Conservation (phyloP, 2,113 vertebrate genomes). For the Pomatorhinus ruficollis region DNA sequence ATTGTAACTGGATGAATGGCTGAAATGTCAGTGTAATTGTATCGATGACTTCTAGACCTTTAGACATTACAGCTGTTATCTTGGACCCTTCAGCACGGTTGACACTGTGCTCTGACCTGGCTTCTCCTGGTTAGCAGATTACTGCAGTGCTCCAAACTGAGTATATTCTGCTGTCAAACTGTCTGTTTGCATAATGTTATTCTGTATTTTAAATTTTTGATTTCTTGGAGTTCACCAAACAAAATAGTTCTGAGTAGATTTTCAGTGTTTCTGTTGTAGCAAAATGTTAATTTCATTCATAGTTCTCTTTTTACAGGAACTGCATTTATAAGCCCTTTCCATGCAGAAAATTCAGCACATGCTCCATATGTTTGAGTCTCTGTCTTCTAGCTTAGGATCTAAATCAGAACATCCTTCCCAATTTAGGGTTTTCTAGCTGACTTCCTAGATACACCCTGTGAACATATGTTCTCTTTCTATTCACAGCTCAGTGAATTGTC, state of each 20-base stretch:
- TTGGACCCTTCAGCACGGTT: neutral
- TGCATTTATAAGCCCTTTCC: neutral
- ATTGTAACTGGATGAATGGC: neutral
- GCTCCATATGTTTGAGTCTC: neutral
- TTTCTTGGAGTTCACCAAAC: neutral
- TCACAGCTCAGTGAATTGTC: neutral
- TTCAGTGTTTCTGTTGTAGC: neutral
- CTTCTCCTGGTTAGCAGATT: neutral
- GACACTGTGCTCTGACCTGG: neutral
- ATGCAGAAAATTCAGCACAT: neutral
- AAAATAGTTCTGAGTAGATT: neutral
- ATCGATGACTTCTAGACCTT: neutral
- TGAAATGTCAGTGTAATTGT: neutral
- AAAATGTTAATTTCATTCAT: neutral
- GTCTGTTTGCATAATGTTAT: neutral
- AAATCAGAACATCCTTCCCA: neutral
- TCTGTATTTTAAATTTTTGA: neutral
- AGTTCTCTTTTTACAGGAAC: neutral
- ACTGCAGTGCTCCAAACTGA: neutral
- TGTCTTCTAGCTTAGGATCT: neutral
- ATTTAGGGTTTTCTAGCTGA: neutral
- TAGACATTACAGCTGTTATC: neutral
- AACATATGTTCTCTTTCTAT: constrained; percentile 3
- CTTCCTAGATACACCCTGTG: neutral
- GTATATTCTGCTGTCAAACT: neutral